A percentile compares a stretch with the other conserved stretches of the same genome.
phyloP scores from a whole-genome alignment of 1,140 invertebrate species.

The Caenorhabditis tropicalis region DNA sequence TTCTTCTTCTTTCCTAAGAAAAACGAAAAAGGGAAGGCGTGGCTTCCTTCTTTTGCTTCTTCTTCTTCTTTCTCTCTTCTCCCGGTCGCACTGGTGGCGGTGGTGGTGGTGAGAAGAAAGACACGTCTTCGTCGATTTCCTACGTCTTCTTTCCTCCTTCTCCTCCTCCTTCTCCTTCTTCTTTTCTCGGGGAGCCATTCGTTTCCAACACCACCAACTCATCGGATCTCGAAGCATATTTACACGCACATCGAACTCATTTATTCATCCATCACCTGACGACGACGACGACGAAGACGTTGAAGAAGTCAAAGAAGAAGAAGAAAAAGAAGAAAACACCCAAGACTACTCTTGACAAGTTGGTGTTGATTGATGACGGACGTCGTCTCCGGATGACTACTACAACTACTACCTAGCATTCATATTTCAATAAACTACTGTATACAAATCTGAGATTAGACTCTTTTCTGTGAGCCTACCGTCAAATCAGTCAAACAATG shows the following conservation, averaged over 20 bases:
- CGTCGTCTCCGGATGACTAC: conserved; percentile 32
- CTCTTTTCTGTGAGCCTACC: background rate
- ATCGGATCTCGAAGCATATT: conserved; percentile 10
- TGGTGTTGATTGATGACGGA: conserved; percentile 42
- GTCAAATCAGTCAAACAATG: background rate
- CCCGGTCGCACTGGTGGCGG: conserved; percentile 5
- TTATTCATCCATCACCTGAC: conserved; percentile 41
- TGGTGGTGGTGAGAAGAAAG: conserved; percentile 43
- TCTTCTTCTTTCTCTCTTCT: conserved; percentile 35
- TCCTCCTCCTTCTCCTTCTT: background rate
- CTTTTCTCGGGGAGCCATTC: background rate
- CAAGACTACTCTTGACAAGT: background rate
- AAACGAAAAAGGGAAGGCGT: conserved; percentile 13
- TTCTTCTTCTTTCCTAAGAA: background rate
- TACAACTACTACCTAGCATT: conserved; percentile 12
- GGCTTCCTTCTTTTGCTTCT: conserved; percentile 14
- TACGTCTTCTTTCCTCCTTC: conserved; percentile 9
- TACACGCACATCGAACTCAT: conserved; percentile 32
- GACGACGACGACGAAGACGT: background rate
- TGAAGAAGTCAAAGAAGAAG: background rate
- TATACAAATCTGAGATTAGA: background rate
- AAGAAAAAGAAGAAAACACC: background rate
- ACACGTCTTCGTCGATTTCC: conserved; percentile 4
- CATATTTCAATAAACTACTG: background rate
- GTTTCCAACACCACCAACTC: conserved; percentile 37